A percentile compares a stretch with the other conserved stretches of the same genome.
Conservation (phyloP, 2,797 vertebrate species). For the Emydoidea blandingii region DNA sequence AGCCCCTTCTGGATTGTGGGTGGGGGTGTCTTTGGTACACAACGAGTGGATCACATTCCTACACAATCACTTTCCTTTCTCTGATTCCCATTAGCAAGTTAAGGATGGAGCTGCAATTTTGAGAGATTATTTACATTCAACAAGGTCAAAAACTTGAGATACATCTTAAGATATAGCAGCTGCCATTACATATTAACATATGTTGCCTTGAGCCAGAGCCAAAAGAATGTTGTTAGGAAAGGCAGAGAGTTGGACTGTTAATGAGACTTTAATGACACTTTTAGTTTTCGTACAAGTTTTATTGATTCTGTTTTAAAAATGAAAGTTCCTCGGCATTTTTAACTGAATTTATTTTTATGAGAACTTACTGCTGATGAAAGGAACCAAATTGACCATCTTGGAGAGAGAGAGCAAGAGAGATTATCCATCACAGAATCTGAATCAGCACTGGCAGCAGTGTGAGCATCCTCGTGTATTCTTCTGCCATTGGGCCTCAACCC, state of each 20-base stretch:
- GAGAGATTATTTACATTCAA: conserved; percentile 3
- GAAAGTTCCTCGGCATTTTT: background rate
- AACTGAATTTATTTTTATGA: background rate
- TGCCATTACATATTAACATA: background rate
- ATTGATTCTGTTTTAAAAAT: background rate
- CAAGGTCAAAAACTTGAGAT: conserved; percentile 21
- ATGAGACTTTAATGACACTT: background rate
- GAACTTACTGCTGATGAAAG: background rate
- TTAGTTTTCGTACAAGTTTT: background rate
- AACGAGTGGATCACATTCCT: background rate
- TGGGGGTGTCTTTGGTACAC: background rate
- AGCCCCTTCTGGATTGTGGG: rapidly evolving
- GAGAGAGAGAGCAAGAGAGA: background rate
- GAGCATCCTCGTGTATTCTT: background rate
- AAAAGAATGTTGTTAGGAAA: background rate
- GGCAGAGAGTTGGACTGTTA: background rate
- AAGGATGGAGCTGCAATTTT: background rate
- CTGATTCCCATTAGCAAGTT: background rate
- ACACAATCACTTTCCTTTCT: background rate
- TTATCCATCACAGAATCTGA: background rate
- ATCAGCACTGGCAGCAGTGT: background rate
- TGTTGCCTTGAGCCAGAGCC: background rate
- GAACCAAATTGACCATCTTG: background rate
- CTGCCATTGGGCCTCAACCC: background rate
- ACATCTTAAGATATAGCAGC: conserved; percentile 20